A percentile compares a stretch with the other conserved stretches of the same genome.
phyloP scores from a whole-genome alignment of 2,888 invertebrate genomes.

The Zelleria hepariella region DNA sequence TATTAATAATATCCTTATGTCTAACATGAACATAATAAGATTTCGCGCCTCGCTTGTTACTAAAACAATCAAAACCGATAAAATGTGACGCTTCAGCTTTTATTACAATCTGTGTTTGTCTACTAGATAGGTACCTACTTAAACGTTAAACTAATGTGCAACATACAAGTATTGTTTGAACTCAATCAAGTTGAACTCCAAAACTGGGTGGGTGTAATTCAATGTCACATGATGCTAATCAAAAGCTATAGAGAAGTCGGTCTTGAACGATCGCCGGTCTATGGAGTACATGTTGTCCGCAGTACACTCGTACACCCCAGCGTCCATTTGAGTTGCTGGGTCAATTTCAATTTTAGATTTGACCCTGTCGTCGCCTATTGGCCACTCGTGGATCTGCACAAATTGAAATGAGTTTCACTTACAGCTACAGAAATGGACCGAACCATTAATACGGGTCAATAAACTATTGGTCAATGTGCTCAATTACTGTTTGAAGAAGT shows the following conservation, averaged over 20 bases:
- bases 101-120: too few species aligned
- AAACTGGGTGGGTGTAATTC: background rate
- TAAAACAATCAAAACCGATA: too few species aligned
- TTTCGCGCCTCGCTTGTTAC: too few species aligned
- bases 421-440: background rate
- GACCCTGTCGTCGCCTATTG: constrained; percentile 83
- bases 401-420: background rate
- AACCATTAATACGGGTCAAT: background rate
- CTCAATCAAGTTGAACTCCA: constrained; percentile 8
- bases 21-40: too few species aligned
- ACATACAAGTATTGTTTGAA: too few species aligned
- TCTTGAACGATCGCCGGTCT: constrained; percentile 91
- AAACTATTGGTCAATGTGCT: background rate
- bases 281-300: constrained; percentile 96
- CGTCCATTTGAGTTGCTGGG: constrained; percentile 96
- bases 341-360: constrained; percentile 96
- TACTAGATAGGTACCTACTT: too few species aligned
- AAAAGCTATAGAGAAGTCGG: constrained; percentile 92
- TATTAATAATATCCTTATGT: too few species aligned
- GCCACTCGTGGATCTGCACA: constrained; percentile 89
- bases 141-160: too few species aligned
- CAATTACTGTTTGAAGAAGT: background rate
- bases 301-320: constrained; percentile 94
- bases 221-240: constrained; percentile 67
- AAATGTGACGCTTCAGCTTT: too few species aligned